Percentiles rank a stretch among this genome's conserved stretches.
phyloP scores from a whole-genome alignment of 64 coral and sea anemone genomes.

The Actinia tenebrosa region DNA sequence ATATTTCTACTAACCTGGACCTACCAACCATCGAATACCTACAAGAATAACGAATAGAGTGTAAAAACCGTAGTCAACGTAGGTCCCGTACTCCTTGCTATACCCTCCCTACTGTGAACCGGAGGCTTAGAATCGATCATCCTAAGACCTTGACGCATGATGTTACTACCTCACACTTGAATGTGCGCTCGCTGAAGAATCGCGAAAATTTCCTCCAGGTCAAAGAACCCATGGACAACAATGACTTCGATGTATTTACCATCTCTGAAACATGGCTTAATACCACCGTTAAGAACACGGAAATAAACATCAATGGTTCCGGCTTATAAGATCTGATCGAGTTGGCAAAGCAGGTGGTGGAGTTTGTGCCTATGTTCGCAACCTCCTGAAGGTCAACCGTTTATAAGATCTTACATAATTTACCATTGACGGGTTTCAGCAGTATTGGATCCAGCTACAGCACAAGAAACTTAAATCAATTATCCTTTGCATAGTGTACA shows the following conservation, averaged over 20 bases:
- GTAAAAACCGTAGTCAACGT: no score
- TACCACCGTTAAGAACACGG: neutral
- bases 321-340: neutral
- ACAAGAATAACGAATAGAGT: no score
- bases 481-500: neutral
- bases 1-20: no score
- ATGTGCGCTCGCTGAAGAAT: no score
- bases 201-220: no score
- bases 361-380: neutral
- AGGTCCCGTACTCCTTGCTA: no score
- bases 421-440: neutral
- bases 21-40: no score
- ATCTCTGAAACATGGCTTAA: neutral
- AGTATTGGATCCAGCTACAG: neutral
- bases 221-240: no score
- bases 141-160: no score
- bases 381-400: neutral
- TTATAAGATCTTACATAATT: neutral
- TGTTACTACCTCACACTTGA: no score
- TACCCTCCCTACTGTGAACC: no score
- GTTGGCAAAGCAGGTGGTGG: neutral
- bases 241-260: neutral
- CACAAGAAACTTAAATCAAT: slow-evolving; percentile 30
- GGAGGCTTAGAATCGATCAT: no score
- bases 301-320: neutral